Evolutionary conservation across 2,797 vertebrate species (phyloP), one percentile per base, ranked within the genome.

Genomic region (Galago senegalensis): DNA sequence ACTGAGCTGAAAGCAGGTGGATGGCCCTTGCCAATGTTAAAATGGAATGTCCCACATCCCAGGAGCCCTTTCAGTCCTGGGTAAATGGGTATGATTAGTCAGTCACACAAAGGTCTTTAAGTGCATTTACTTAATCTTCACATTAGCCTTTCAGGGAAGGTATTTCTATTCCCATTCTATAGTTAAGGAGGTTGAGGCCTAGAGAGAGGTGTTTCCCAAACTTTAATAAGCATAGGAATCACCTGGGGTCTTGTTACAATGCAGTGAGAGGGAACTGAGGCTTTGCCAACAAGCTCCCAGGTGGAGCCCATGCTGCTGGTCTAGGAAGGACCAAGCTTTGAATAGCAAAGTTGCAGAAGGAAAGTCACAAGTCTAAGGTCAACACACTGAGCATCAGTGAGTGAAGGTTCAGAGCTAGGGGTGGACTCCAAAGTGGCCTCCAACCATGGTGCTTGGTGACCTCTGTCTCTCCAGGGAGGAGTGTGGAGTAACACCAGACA

Each of bases 401-500:
- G 8, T 2, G n/a, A 53, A 53, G 49, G 34, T 40, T 65, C 58
- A 43, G 37, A 43, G 11, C 49, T 34, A 13, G 4, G 23, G 40
- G 10, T 34, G 58, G 53, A 21, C 49, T 34, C 27, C 77, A 65
- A 29, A 25, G 82, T 8, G 6, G 12, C 20, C 70, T 73, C 56
- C 14, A n/a, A n/a, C 49, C 49, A 37, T 5, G 56, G 29, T 0
- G 0, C 91, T 0, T 3, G 17, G 79, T 0, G 3, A 75, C 56
- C 25, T 93, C 81, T 53, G 29, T 98, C 98, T 98, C 98, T 98
- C 98, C 98, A 98, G 97, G 70, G 34, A 98, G 96, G 97, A 97
- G 93, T 80, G 96, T 88, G 92, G 97, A 98, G 97, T 97, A 98
- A 98, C 93, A 98, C 97, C 97, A 97, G 89, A 93, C 65, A 97